These are phyloP conservation scores for Chionomys nivalis DNA, from an alignment of 2,113 vertebrate genomes.

Conservation along the genomic window DNA sequence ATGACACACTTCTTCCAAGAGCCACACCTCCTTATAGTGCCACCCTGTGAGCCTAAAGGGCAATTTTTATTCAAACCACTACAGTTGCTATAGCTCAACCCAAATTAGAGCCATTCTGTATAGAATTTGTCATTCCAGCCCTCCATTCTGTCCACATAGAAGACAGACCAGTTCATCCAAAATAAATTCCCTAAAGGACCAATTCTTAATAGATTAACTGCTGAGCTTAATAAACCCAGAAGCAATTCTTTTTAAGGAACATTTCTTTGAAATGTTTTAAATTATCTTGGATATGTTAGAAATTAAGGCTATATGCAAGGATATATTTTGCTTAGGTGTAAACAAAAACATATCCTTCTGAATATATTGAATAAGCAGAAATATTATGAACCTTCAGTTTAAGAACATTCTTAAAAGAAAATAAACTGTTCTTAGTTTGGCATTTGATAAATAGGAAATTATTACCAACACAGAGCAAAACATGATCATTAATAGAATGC, in stretches of 20 bases:
- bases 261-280: neutral
- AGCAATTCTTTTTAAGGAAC: conserved; percentile 23
- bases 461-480: conserved; percentile 34
- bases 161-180: neutral
- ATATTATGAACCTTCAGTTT: neutral
- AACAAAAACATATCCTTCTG: conserved; percentile 15
- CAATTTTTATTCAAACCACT: neutral
- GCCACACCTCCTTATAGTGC: neutral
- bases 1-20: neutral
- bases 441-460: conserved; percentile 33
- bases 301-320: conserved; percentile 2
- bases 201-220: conserved; percentile 3
- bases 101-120: neutral
- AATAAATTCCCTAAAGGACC: conserved; percentile 3
- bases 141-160: neutral
- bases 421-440: neutral
- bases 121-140: neutral
- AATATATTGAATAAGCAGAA: neutral
- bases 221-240: conserved; percentile 20
- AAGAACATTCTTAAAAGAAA: conserved; percentile 25
- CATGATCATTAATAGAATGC: neutral
- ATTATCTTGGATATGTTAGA: conserved; percentile 4
- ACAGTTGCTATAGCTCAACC: neutral
- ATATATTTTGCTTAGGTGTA: neutral
- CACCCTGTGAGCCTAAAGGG: neutral